Percentiles rank a stretch among this genome's conserved stretches.
These are phyloP conservation scores for Drosophila eohydei DNA, from an alignment of 2,888 invertebrate species.

Conservation along the genomic window DNA sequence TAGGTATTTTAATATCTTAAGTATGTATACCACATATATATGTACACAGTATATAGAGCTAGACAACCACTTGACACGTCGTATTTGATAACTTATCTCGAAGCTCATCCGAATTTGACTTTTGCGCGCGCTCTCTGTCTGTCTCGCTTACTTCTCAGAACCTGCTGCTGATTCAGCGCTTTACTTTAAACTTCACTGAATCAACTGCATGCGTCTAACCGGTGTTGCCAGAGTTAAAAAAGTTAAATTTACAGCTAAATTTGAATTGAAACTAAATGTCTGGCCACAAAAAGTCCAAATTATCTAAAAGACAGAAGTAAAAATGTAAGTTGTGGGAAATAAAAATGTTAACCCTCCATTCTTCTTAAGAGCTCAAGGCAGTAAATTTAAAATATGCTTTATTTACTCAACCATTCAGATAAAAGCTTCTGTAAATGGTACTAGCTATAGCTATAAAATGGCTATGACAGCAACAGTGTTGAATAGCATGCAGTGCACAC, in stretches of 20 bases:
- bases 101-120: conserved; percentile 42
- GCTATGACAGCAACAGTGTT: conserved; percentile 1
- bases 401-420: not conserved
- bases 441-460: conserved; percentile 1
- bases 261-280: not conserved
- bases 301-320: not conserved
- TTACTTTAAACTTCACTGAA: conserved; percentile 34
- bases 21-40: not conserved
- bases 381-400: not conserved
- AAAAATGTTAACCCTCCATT: not conserved
- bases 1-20: conserved; percentile 21
- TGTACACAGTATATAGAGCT: conserved; percentile 3
- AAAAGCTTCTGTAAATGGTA: not conserved
- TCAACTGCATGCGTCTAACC: conserved; percentile 39
- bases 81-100: conserved; percentile 46
- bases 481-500: not conserved
- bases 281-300: not conserved
- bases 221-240: conserved; percentile 1
- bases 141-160: conserved; percentile 3
- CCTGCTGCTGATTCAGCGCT: conserved; percentile 49
- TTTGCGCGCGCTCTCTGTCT: conserved; percentile 7
- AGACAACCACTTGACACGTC: conserved; percentile 19
- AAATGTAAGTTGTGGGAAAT: not conserved
- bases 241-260: conserved; percentile 1
- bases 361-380: not conserved